phyloP scores from a whole-genome alignment of 1,140 invertebrate species.

The Drosophila ohnishii region DNA sequence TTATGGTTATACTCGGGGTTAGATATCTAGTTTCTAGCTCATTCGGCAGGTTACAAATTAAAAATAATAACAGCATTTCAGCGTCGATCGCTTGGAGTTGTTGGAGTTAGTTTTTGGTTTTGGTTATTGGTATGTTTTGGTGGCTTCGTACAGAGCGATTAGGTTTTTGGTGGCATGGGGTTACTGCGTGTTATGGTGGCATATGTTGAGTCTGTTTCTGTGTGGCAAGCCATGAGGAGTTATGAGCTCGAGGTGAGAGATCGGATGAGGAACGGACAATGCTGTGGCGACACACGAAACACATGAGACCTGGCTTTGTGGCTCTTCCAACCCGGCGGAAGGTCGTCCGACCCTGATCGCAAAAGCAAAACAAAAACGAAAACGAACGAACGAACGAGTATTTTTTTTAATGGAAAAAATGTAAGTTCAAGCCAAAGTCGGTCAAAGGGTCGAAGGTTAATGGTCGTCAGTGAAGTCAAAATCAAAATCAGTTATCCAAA shows the following conservation, averaged over 20 bases:
- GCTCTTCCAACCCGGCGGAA: conserved; percentile 20
- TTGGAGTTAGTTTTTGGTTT: conserved; percentile 22
- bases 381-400: conserved; percentile 1
- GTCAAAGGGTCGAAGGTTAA: conserved; percentile 57
- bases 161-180: conserved; percentile 14
- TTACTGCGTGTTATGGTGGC: conserved; percentile 45
- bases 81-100: conserved; percentile 33
- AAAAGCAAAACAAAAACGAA: conserved; percentile 31
- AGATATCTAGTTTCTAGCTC: conserved; percentile 31
- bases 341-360: conserved; percentile 25
- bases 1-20: conserved; percentile 16
- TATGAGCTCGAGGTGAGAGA: conserved; percentile 66
- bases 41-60: conserved; percentile 65
- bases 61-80: conserved; percentile 79
- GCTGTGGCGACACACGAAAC: conserved; percentile 57
- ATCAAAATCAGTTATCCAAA: conserved; percentile 29
- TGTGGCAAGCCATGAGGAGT: conserved; percentile 61
- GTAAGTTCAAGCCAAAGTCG: conserved; percentile 52
- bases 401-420: conserved; percentile 22
- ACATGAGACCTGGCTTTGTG: conserved; percentile 30
- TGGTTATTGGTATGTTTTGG: conserved; percentile 7
- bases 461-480: conserved; percentile 27
- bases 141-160: conserved; percentile 18
- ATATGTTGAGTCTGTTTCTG: conserved; percentile 30
- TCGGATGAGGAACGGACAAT: conserved; percentile 58